A percentile compares a stretch with the other conserved stretches of the same genome.
phyloP scores from a whole-genome alignment of 2,888 invertebrate genomes.

The Aporophyla nigra region DNA sequence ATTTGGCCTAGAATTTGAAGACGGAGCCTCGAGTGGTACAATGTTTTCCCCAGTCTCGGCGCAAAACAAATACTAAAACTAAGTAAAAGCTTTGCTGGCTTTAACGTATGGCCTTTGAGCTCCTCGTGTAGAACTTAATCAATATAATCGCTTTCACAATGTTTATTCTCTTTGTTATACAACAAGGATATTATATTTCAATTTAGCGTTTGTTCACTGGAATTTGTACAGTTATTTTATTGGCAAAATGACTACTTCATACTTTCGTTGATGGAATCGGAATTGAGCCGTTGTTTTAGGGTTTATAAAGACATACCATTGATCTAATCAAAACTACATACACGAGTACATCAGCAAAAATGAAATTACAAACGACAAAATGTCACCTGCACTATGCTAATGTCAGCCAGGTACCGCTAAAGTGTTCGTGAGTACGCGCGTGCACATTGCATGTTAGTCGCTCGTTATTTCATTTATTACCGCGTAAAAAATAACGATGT shows the following conservation, averaged over 20 bases:
- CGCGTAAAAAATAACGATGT: slow-evolving; percentile 74
- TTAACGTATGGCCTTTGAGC: slow-evolving; percentile 47
- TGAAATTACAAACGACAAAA: slow-evolving; percentile 60
- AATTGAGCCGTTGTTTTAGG: background rate
- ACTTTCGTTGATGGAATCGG: background rate
- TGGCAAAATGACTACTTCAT: slow-evolving; percentile 8
- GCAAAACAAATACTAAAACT: slow-evolving; percentile 63
- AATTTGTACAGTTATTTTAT: slow-evolving; percentile 29
- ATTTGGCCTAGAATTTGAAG: slow-evolving; percentile 64
- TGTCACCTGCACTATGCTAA: slow-evolving; percentile 69
- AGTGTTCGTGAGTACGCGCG: slow-evolving; percentile 66
- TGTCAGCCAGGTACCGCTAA: slow-evolving; percentile 58
- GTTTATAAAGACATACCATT: slow-evolving; percentile 3
- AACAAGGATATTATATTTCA: slow-evolving; percentile 44
- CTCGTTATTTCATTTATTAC: slow-evolving; percentile 73
- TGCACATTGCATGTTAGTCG: slow-evolving; percentile 73
- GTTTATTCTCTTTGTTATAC: slow-evolving; percentile 55
- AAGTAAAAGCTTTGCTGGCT: slow-evolving; percentile 63
- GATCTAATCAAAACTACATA: slow-evolving; percentile 18
- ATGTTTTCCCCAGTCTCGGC: slow-evolving; percentile 57
- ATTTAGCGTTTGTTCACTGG: slow-evolving; percentile 27
- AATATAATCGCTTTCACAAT: slow-evolving; percentile 58
- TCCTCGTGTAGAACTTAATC: slow-evolving; percentile 54
- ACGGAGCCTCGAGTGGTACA: slow-evolving; percentile 50
- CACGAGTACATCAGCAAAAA: slow-evolving; percentile 28